phyloP scores from a whole-genome alignment of 1,140 invertebrate genomes.

The Formica exsecta region DNA sequence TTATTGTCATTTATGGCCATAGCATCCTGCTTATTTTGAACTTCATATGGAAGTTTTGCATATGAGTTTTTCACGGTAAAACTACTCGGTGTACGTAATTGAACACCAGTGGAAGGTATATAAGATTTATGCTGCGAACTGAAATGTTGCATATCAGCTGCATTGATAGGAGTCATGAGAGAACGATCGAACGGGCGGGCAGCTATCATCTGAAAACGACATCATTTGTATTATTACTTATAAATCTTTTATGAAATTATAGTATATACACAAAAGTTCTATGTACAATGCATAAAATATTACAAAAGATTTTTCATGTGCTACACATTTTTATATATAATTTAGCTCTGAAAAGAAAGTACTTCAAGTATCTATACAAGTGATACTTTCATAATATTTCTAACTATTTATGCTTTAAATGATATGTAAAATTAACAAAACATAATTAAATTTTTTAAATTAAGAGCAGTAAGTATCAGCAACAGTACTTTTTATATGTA shows the following conservation, averaged over 20 bases:
- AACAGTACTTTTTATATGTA: too few species aligned
- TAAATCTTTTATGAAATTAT: background rate
- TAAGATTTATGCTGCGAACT: slow-evolving; percentile 76
- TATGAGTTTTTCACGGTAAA: slow-evolving; percentile 78
- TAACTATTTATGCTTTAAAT: too few species aligned
- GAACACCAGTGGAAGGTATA: slow-evolving; percentile 51
- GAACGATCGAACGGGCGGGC: slow-evolving; percentile 78
- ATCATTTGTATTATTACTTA: slow-evolving; percentile 29
- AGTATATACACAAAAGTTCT: too few species aligned
- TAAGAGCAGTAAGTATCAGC: too few species aligned
- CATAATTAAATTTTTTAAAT: too few species aligned
- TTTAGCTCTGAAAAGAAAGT: too few species aligned
- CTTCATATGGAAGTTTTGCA: slow-evolving; percentile 7
- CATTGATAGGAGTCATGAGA: slow-evolving; percentile 81
- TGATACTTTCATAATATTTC: too few species aligned
- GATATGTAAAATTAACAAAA: too few species aligned
- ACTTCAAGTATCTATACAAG: too few species aligned
- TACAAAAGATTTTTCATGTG: too few species aligned
- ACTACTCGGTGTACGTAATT: slow-evolving; percentile 84
- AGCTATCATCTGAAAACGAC: slow-evolving; percentile 75
- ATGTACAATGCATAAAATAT: too few species aligned
- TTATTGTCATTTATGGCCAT: background rate
- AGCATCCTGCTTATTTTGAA: slow-evolving; percentile 3
- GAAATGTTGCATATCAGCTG: slow-evolving; percentile 79
- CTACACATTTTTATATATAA: too few species aligned